phyloP scores from a whole-genome alignment of 2,797 vertebrate species.

The Rhinella marina region DNA sequence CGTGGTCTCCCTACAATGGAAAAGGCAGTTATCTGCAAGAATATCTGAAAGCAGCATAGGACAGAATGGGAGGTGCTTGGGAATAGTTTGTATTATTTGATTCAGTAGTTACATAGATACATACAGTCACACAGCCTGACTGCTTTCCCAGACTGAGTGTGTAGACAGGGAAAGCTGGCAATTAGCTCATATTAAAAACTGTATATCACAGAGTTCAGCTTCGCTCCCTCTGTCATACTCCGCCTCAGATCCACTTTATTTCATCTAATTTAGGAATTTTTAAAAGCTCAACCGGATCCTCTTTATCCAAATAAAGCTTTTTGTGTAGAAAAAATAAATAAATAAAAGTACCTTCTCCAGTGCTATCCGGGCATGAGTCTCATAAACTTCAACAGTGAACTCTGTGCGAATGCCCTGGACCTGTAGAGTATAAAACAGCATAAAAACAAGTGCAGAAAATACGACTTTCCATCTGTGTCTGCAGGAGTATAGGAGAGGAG shows the following conservation, averaged over 20 bases:
- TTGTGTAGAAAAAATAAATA: background rate
- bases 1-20: conserved; percentile 86
- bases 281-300: background rate
- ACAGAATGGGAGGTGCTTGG: background rate
- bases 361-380: conserved; percentile 92
- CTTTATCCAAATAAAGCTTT: background rate
- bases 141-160: background rate
- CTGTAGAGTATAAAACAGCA: conserved; percentile 66
- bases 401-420: conserved; percentile 92
- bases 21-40: background rate
- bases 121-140: background rate
- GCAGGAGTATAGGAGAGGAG: too few relatives aligned
- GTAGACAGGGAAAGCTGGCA: background rate
- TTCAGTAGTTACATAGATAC: too few relatives aligned
- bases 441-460: background rate
- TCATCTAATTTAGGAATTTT: background rate
- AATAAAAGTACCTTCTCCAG: conserved; percentile 84
- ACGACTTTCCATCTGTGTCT: background rate
- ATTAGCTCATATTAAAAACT: background rate
- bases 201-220: too few relatives aligned
- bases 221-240: too few relatives aligned
- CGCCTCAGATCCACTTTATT: background rate
- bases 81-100: background rate
- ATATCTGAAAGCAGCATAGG: background rate
- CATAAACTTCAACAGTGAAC: conserved; percentile 93